Conservation (phyloP, 2,113 vertebrate genomes). For the Sceloporus undulatus region DNA sequence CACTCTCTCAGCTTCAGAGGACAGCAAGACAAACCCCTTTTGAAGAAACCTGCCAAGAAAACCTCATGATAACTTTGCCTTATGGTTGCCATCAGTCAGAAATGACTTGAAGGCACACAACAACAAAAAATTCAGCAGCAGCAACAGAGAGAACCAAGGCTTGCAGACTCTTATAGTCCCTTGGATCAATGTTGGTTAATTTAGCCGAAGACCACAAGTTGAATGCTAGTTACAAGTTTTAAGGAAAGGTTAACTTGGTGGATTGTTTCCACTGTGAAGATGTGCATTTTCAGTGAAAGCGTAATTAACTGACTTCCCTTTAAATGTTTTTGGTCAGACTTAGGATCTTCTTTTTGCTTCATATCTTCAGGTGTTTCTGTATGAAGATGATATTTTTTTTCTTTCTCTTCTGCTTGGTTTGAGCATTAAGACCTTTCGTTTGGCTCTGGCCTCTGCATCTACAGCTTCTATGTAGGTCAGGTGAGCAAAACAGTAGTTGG, state of each 20-base stretch:
- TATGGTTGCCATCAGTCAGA: too few relatives aligned
- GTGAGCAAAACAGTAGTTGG: background rate
- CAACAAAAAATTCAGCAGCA: background rate
- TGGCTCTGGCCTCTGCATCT: background rate
- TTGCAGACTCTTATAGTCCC: background rate
- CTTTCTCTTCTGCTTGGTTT: background rate
- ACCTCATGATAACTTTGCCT: too few relatives aligned
- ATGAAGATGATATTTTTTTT: background rate
- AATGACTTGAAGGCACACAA: too few relatives aligned
- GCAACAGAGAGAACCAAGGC: background rate
- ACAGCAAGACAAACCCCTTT: too few relatives aligned
- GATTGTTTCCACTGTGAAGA: background rate
- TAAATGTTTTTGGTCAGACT: background rate
- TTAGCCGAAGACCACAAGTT: background rate
- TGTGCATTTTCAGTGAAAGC: background rate
- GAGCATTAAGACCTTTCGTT: background rate
- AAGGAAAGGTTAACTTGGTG: background rate
- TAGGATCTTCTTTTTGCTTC: background rate
- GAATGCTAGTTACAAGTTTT: background rate
- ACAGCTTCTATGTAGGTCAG: background rate
- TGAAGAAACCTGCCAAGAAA: too few relatives aligned
- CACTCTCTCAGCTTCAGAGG: too few relatives aligned
- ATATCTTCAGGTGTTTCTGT: background rate
- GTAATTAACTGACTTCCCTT: background rate
- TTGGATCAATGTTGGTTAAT: background rate